Evolutionary conservation across 1,140 invertebrate genomes (phyloP).

Genomic region (Homarus americanus): DNA sequence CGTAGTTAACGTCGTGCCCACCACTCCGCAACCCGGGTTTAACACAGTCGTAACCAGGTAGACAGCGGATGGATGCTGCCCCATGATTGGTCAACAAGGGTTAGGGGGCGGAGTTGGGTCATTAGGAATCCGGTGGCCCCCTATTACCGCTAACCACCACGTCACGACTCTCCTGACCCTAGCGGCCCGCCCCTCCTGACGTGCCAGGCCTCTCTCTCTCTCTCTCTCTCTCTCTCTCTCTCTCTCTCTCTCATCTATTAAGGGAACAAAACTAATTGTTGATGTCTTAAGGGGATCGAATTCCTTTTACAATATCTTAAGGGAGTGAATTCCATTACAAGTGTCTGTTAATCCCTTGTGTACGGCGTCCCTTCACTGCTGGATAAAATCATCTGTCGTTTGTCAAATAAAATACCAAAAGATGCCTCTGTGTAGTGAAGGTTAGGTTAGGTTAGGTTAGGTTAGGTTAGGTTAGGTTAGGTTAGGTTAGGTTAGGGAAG

Average conservation of each 20-base stretch:
- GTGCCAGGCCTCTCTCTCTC: background rate
- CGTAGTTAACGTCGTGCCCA: background rate
- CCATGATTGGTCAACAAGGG: background rate
- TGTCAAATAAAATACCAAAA: no score
- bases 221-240: background rate
- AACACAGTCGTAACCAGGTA: background rate
- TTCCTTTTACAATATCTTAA: background rate
- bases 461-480: no score
- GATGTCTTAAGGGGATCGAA: background rate
- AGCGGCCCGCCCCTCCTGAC: background rate
- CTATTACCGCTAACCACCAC: background rate
- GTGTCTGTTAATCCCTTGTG: no score
- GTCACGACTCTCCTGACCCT: background rate
- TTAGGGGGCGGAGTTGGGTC: background rate
- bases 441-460: no score
- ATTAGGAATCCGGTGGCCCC: conserved; percentile 11
- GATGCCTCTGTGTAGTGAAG: no score
- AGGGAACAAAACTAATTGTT: background rate
- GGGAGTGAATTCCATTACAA: no score
- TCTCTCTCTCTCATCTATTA: background rate
- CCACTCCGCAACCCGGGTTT: background rate
- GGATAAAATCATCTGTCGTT: no score
- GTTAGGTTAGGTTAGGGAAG: background rate
- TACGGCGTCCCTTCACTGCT: no score
- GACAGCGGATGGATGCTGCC: background rate